Percentiles rank a stretch among this genome's conserved stretches.
These are phyloP conservation scores for Cantharis rustica DNA, from an alignment of 2,888 invertebrate species.

Conservation along the genomic window DNA sequence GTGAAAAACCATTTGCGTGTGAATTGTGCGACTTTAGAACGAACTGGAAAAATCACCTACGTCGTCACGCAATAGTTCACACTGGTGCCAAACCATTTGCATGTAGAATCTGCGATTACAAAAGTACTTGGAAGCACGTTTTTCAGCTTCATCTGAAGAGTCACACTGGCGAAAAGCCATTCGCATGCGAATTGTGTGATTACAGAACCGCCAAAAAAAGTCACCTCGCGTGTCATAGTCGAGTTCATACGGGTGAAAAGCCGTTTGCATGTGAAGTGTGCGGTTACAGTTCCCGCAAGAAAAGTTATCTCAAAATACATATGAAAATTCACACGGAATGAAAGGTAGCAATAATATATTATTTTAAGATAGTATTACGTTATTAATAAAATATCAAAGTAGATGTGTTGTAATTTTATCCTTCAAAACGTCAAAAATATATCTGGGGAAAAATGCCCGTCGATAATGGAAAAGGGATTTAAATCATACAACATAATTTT, in stretches of 20 bases:
- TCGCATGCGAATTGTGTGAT: background rate
- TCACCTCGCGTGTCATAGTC: background rate
- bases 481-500: too few species aligned
- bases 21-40: background rate
- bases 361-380: background rate
- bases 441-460: too few species aligned
- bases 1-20: background rate
- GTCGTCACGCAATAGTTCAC: background rate
- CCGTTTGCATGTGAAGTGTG: background rate
- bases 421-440: too few species aligned
- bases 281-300: background rate
- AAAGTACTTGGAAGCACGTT: background rate
- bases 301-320: background rate
- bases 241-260: constrained; percentile 4
- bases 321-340: background rate
- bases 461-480: too few species aligned
- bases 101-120: background rate
- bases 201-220: background rate
- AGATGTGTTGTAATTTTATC: background rate
- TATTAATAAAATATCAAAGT: background rate
- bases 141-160: background rate
- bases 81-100: background rate
- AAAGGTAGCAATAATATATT: background rate
- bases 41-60: background rate
- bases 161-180: constrained; percentile 6